These are phyloP conservation scores for Drosophila birchii DNA, from an alignment of 2,888 invertebrate species.

Conservation along the genomic window DNA sequence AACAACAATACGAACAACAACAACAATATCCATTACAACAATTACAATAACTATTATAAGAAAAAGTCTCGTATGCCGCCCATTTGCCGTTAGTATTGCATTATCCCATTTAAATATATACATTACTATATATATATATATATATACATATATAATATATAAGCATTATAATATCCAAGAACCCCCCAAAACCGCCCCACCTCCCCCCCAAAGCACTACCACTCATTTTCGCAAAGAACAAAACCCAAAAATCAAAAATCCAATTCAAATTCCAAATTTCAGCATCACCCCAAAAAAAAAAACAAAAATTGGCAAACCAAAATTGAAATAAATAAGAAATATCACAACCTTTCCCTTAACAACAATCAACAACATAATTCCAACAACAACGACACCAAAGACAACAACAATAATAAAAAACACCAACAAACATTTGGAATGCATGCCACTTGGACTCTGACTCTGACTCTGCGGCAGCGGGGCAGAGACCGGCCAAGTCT, in stretches of 20 bases:
- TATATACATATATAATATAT: constrained; percentile 29
- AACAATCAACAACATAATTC: constrained; percentile 3
- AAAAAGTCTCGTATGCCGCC: constrained; percentile 85
- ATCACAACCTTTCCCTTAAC: constrained; percentile 4
- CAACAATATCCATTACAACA: constrained; percentile 83
- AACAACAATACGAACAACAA: constrained; percentile 74
- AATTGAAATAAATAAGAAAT: neutral
- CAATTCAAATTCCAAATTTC: constrained; percentile 19
- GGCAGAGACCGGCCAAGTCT: constrained; percentile 19
- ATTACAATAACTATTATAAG: constrained; percentile 84
- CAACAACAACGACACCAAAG: neutral
- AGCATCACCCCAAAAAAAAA: constrained; percentile 6
- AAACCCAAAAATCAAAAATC: neutral
- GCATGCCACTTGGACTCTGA: constrained; percentile 18
- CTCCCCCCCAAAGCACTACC: constrained; percentile 1
- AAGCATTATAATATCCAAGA: constrained; percentile 11
- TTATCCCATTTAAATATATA: constrained; percentile 20
- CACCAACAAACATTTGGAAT: constrained; percentile 12
- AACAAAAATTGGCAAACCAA: constrained; percentile 23
- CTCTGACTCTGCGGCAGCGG: constrained; percentile 22
- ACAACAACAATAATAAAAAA: neutral
- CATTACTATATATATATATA: constrained; percentile 45
- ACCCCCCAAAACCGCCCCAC: neutral
- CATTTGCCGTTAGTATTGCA: constrained; percentile 85
- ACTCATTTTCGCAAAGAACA: constrained; percentile 8